Conservation (phyloP, 92 coral and sea anemone genomes). For the Phenganax marumi region DNA sequence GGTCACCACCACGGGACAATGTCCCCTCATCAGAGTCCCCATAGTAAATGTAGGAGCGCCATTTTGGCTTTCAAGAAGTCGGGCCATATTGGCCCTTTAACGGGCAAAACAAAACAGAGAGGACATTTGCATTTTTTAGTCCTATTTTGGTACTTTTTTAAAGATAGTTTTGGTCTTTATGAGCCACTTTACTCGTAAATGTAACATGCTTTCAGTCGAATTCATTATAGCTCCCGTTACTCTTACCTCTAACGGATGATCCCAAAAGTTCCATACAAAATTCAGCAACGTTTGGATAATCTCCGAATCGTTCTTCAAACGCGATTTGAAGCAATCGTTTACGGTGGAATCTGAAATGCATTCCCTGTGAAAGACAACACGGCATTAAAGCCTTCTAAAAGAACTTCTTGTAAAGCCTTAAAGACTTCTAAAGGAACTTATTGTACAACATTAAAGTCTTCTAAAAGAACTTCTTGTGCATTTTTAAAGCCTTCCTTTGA, state of each 20-base stretch:
- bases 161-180: too few species aligned
- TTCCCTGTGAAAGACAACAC: constrained; percentile 34
- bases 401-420: background rate
- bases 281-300: constrained; percentile 69
- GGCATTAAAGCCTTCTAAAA: background rate
- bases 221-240: background rate
- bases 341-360: constrained; percentile 29
- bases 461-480: background rate
- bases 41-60: too few species aligned
- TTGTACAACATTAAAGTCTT: background rate
- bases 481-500: background rate
- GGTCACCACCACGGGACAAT: too few species aligned
- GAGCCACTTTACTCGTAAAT: background rate
- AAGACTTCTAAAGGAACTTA: background rate
- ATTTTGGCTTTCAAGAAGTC: too few species aligned
- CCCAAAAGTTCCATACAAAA: constrained; percentile 93
- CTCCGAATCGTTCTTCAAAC: constrained; percentile 59
- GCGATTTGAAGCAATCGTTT: constrained; percentile 46
- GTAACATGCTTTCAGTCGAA: too few species aligned
- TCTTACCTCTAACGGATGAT: constrained; percentile 83
- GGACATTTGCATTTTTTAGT: too few species aligned
- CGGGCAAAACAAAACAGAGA: too few species aligned
- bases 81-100: too few species aligned
- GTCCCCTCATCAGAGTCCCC: too few species aligned
- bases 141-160: too few species aligned